A percentile compares a stretch with the other conserved stretches of the same genome.
These are phyloP conservation scores for Ascidia mentula DNA, from an alignment of 23 tunicate species.

Conservation along the genomic window DNA sequence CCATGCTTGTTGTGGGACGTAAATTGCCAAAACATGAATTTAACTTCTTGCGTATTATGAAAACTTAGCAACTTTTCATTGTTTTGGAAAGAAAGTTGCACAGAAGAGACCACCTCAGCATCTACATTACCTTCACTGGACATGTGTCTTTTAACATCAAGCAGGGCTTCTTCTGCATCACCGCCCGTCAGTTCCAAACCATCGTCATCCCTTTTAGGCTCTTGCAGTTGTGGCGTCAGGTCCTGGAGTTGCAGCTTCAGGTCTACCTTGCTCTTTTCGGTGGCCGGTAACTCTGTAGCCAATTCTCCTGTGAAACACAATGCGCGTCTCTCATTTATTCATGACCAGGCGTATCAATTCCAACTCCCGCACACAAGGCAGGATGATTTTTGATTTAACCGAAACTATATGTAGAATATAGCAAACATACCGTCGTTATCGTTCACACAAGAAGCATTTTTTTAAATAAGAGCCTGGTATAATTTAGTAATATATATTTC, in stretches of 20 bases:
- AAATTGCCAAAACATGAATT: too few relatives aligned
- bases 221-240: slow-evolving; percentile 28
- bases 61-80: too few relatives aligned
- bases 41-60: too few relatives aligned
- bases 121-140: not conserved
- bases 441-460: not conserved
- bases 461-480: not conserved
- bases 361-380: too few relatives aligned
- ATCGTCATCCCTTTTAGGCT: not conserved
- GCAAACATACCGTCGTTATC: not conserved
- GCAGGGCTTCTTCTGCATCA: not conserved
- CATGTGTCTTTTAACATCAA: not conserved
- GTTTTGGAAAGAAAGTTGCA: too few relatives aligned
- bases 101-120: too few relatives aligned
- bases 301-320: not conserved
- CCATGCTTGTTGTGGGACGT: too few relatives aligned
- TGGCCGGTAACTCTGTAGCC: slow-evolving; percentile 4
- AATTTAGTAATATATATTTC: too few relatives aligned
- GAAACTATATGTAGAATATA: too few relatives aligned
- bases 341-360: too few relatives aligned
- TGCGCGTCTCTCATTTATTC: too few relatives aligned
- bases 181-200: not conserved
- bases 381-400: too few relatives aligned
- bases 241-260: slow-evolving; percentile 19
- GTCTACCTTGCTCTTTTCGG: not conserved